Base-by-base conservation (phyloP, 1,140 invertebrate genomes). In the Drosophila tani region DNA sequence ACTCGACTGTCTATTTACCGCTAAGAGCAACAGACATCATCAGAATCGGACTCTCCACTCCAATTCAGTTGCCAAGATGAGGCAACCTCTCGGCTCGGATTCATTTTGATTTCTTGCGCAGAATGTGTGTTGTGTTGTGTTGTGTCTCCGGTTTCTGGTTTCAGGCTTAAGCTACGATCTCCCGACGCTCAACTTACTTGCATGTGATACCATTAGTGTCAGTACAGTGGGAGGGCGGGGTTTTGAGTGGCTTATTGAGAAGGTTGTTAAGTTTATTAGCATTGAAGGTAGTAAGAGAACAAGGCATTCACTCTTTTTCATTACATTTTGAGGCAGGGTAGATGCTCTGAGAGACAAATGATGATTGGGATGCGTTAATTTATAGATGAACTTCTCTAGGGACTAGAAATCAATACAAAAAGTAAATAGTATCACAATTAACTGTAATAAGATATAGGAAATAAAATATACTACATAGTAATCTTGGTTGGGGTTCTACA, bases 11-110 rank as follows among this genome's bases (percentile, higher is more conserved):
- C 83, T 73, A 73, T 87, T 84, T 87, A 87, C 84, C 84, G 84
- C 85, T 87, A 87, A 88, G 84, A 87, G 84, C 81, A 88, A 84
- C 77, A 84, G 83, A 60, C 45, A 78, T 77, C 74, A 65, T 62
- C 60, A 75, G 47, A 83, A 71, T 83, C 78, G 65, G 64, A 85
- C 60, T 78, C 78, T 67, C 74, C 64, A 68, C 43, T 59, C 67
- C 55, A 81, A 51, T 78, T 47, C 60, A 51, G 75, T 55, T 79
- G 59, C 74, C 45, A 5, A 47, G 41, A 50, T 59, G 62, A 76
- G 40, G 55, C 55, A 60, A 70, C 58, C 45, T n/a, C 43, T 19
- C 43, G 53, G 40, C 71, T 75, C 75, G 56, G 58, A 70, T 67
- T 77, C 55, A 19, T 67, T 86, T 73, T 57, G 53, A 62, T 57